These are phyloP conservation scores for Microdon myrmicae DNA, from an alignment of 2,888 invertebrate genomes.

Conservation along the genomic window DNA sequence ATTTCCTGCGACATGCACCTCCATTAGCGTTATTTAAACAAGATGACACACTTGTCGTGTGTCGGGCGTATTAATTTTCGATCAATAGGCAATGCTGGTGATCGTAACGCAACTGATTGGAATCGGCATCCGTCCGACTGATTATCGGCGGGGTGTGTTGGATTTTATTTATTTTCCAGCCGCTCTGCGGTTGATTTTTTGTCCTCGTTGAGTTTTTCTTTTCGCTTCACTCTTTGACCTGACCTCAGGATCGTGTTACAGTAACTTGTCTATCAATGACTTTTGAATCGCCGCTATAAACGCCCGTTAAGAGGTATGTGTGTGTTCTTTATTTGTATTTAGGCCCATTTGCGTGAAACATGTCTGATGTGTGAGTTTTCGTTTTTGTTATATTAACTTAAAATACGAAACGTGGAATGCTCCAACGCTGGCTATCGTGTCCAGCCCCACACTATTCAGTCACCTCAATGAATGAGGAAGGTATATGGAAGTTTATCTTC, in stretches of 20 bases:
- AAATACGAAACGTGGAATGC: slow-evolving; percentile 41
- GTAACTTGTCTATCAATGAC: slow-evolving; percentile 20
- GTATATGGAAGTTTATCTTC: slow-evolving; percentile 24
- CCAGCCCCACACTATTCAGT: slow-evolving; percentile 30
- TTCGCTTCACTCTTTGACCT: slow-evolving; percentile 43
- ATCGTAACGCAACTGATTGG: slow-evolving; percentile 47
- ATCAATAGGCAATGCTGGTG: slow-evolving; percentile 50
- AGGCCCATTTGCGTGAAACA: slow-evolving; percentile 5
- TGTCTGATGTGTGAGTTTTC: slow-evolving; percentile 35
- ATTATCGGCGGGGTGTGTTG: slow-evolving; percentile 46
- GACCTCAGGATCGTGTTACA: slow-evolving; percentile 20
- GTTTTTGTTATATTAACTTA: slow-evolving; percentile 44
- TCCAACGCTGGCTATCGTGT: slow-evolving; percentile 40
- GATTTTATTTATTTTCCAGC: slow-evolving; percentile 40
- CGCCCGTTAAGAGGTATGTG: too few species aligned
- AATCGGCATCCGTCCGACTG: slow-evolving; percentile 22
- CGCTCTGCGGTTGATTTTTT: too few species aligned
- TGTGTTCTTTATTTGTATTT: neutral
- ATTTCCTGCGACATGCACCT: slow-evolving; percentile 52
- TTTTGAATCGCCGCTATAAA: slow-evolving; percentile 31
- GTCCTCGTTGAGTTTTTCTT: slow-evolving; percentile 5
- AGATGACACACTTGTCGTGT: slow-evolving; percentile 53
- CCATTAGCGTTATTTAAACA: slow-evolving; percentile 52
- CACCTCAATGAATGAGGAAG: slow-evolving; percentile 26
- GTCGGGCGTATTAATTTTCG: slow-evolving; percentile 51